A percentile compares a stretch with the other conserved stretches of the same genome.
These are phyloP conservation scores for Garrulus glandarius DNA, from an alignment of 2,797 vertebrate genomes.

Conservation along the genomic window DNA sequence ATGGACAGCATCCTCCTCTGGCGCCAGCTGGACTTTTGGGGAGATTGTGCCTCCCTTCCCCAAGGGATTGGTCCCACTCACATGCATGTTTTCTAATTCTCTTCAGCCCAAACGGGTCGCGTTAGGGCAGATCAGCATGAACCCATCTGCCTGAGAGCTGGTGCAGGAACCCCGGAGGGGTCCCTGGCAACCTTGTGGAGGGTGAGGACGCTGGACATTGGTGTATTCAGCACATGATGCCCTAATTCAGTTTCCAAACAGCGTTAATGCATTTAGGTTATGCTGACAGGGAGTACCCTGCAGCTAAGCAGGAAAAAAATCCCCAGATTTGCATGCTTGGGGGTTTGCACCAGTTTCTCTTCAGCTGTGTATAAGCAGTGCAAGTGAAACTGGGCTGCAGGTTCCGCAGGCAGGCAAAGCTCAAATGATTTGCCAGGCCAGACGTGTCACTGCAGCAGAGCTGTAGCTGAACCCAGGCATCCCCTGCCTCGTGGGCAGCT, in stretches of 20 bases:
- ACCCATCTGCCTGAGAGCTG: not conserved
- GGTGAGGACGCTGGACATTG: not conserved
- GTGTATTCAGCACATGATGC: not conserved
- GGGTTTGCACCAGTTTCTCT: not conserved
- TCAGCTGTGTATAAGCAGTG: fast-evolving
- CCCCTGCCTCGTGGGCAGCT: fast-evolving
- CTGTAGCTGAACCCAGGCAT: not conserved
- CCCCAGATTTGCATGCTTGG: not conserved
- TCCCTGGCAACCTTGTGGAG: not conserved
- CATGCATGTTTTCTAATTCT: not conserved
- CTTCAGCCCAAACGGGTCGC: not conserved
- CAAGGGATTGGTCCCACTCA: fast-evolving
- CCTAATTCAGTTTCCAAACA: not conserved
- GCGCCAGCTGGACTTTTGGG: not conserved
- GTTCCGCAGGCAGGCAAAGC: not conserved
- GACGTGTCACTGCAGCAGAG: fast-evolving
- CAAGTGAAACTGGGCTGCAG: not conserved
- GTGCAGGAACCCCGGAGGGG: not conserved
- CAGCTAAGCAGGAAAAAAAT: not conserved
- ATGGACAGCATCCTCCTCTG: not conserved
- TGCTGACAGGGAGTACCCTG: conserved; percentile 2
- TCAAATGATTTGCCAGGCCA: not conserved
- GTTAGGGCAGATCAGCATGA: not conserved
- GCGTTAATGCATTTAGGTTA: not conserved
- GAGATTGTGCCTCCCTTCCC: not conserved